A percentile compares a stretch with the other conserved stretches of the same genome.
phyloP scores from a whole-genome alignment of 2,888 invertebrate genomes.

The Sinhomidia bicolor region DNA sequence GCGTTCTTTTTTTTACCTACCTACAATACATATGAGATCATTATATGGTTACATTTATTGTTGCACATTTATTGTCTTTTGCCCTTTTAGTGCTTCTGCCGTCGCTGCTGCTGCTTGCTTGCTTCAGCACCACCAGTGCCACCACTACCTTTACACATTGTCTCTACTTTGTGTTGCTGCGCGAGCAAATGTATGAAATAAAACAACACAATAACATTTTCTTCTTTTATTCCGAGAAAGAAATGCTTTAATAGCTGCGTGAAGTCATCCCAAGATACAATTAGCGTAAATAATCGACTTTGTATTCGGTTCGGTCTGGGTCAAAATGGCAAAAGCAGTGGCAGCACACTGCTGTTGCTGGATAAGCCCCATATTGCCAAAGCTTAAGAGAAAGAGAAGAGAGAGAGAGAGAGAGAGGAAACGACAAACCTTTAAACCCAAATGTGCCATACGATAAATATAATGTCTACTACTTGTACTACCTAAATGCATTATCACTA shows the following conservation, averaged over 20 bases:
- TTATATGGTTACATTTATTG: conserved; percentile 65
- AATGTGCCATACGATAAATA: neutral
- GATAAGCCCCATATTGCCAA: neutral
- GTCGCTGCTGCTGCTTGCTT: too few species aligned
- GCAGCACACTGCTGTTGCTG: neutral
- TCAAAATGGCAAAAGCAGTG: conserved; percentile 37
- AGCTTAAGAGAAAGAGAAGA: too few species aligned
- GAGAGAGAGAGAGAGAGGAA: too few species aligned
- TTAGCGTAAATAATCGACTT: conserved; percentile 75
- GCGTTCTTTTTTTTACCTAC: conserved; percentile 64
- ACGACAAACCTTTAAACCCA: too few species aligned
- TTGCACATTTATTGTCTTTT: conserved; percentile 54
- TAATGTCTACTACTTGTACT: too few species aligned
- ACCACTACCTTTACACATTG: neutral
- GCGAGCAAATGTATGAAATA: neutral
- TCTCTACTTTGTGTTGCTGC: neutral
- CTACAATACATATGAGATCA: conserved; percentile 57
- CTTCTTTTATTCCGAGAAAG: conserved; percentile 4
- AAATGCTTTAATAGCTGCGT: conserved; percentile 65
- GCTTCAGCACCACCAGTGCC: too few species aligned
- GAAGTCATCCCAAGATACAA: conserved; percentile 73
- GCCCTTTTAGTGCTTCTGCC: neutral
- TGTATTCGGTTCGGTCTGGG: conserved; percentile 24
- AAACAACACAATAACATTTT: conserved; percentile 3
- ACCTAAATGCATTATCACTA: neutral